Base-by-base conservation (phyloP, 2,888 invertebrate species). In the Orthosia gracilis region DNA sequence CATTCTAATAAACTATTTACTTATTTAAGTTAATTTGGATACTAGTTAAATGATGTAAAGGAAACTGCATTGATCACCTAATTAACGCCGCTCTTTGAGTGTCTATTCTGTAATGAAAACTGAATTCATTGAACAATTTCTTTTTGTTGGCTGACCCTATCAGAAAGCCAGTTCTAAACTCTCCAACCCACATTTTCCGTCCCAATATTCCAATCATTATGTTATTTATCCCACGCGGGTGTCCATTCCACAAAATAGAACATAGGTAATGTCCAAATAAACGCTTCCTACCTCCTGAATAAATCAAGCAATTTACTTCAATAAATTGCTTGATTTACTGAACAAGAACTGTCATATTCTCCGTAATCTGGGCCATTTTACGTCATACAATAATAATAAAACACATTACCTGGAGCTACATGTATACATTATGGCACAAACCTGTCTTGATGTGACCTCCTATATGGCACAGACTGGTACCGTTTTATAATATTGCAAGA, bases 371-470 rank as follows among this genome's bases (percentile, higher is more conserved):
- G 68, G 65, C 57, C 79, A 74, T 62, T 78, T 82, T 61, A 78
- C 64, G 69, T 73, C 67, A 78, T 65, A 63, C 40, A n/a, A 61
- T 70, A 47, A 62, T 54, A 68, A 65, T 77, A 73, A 47, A 45
- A 49, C 23, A 45, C 82, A 70, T 66, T 69, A 77, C 57, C 17
- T 18, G 21, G 62, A 31, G 17, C 58, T 55, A 64, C 68, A 66
- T 62, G 65, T 66, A 49, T 63, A 68, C 52, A 50, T 73, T 70
- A 82, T 71, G 45, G 17, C 2, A 26, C 5, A 73, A 85, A 85
- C 83, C 85, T 58, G 84, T 85, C 55, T 69, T 26, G 49, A 7
- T 52, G 40, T 61, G 68, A 49, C 77, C 61, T 66, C 68, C 31
- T 57, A 18, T 58, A 54, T 47, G 40, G 64, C 55, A 75, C 63